Evolutionary conservation across 30 jellyfish, hydroid and myxozoan genomes (phyloP).

Genomic region (Aurelia sp.): DNA sequence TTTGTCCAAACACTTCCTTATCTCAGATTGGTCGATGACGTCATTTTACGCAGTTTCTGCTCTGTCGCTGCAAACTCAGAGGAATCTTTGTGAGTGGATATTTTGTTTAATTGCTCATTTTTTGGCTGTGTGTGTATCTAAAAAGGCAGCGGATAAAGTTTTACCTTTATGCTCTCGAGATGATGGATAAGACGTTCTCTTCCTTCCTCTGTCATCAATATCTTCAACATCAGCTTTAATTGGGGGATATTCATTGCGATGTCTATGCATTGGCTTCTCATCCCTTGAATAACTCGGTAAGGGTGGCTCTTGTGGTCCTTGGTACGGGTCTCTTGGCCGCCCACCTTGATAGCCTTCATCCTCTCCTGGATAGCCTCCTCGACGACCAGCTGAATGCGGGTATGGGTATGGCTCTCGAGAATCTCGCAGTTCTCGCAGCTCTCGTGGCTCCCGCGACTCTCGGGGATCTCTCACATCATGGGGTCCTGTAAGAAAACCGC

Average conservation of each 20-base stretch:
- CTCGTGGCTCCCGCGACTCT: too few relatives aligned
- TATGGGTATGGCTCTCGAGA: conserved; percentile 52
- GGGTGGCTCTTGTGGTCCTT: conserved; percentile 24
- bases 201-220: conserved; percentile 51
- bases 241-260: conserved; percentile 40
- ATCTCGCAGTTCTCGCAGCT: too few relatives aligned
- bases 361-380: conserved; percentile 27
- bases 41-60: too few relatives aligned
- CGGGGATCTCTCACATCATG: too few relatives aligned
- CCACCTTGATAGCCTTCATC: conserved; percentile 65
- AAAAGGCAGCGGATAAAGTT: neutral
- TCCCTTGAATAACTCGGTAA: conserved; percentile 37
- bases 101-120: too few relatives aligned
- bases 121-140: too few relatives aligned
- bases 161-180: conserved; percentile 47
- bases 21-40: too few relatives aligned
- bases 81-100: too few relatives aligned
- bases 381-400: conserved; percentile 26
- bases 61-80: too few relatives aligned
- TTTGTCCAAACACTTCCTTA: too few relatives aligned
- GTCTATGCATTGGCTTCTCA: conserved; percentile 52
- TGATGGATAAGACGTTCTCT: conserved; percentile 51
- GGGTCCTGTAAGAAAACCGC: too few relatives aligned
- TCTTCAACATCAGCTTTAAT: conserved; percentile 42
- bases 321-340: conserved; percentile 59